Base-by-base conservation (phyloP, 2,888 invertebrate species). In the Abrostola tripartita region DNA sequence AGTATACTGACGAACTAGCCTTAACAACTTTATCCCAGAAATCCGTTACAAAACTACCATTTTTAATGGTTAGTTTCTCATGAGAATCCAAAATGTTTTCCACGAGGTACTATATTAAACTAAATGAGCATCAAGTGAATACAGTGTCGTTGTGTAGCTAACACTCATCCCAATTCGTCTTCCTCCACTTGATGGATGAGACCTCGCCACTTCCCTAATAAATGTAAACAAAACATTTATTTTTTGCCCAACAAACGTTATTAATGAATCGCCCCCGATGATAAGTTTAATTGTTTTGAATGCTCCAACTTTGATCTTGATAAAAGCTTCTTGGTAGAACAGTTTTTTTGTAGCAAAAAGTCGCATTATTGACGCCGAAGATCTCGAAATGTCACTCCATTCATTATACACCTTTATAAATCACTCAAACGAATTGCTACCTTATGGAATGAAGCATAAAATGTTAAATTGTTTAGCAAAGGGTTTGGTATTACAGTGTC, bases 151-250 rank as follows among this genome's bases (percentile, higher is more conserved):
- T 78, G 76, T 71, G 62, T 80, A 70, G 68, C 72, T 76, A 78
- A 70, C 68, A 70, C 68, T 68, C 85, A 57, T 73, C 69, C 86
- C 88, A 88, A 92, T 93, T 89, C 92, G 86, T 92, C 92, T 91
- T 90, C 85, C 79, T 81, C 84, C 72, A 57, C 83, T 88, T 93
- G 93, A 94, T 94, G 89, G 92, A 94, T 94, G 92, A 86, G 81
- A 81, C 85, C 81, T 85, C 89, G 82, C 87, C 91, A 90, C 91
- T 92, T 85, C 85, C 90, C 90, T 92, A 91, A 93, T 93, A 93
- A 93, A 94, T 90, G 92, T 94, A 93, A 94, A 94, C 94, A 94
- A 93, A 92, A 90, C 88, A 89, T 85, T 85, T 81, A 83, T 88
- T 92, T 92, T 90, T 89, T 89, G 82, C 81, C 72, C 68, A 81